Evolutionary conservation across 2,113 vertebrate genomes (phyloP).

Genomic region (Gopherus flavomarginatus): DNA sequence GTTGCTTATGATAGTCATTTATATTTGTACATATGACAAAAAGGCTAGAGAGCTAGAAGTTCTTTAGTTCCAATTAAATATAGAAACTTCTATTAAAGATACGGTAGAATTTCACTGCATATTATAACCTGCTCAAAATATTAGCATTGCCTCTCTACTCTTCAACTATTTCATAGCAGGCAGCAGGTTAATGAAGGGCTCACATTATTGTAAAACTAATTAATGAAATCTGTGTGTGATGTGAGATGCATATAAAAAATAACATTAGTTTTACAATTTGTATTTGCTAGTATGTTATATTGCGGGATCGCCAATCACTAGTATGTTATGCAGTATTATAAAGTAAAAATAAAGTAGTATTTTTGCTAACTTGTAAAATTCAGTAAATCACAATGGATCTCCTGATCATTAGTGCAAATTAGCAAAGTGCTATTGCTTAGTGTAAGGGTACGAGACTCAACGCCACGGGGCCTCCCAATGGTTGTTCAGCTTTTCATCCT

Average conservation of each 20-base stretch:
- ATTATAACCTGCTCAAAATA: not conserved
- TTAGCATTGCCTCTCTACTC: not conserved
- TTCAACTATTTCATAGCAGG: not conserved
- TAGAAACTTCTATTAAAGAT: not conserved
- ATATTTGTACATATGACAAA: not conserved
- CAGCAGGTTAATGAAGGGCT: not conserved
- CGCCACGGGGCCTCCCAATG: too few species aligned
- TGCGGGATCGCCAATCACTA: accelerated
- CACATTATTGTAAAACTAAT: not conserved
- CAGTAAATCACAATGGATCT: not conserved
- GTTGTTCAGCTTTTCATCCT: too few species aligned
- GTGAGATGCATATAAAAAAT: too few species aligned
- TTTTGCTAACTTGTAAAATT: not conserved
- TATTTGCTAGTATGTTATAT: too few species aligned
- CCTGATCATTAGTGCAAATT: not conserved
- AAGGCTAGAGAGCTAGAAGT: not conserved
- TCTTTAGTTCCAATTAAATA: not conserved
- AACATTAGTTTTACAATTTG: too few species aligned
- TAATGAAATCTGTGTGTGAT: too few species aligned
- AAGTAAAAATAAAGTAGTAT: not conserved
- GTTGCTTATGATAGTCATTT: conserved; percentile 20
- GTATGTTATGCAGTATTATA: not conserved
- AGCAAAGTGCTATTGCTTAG: not conserved
- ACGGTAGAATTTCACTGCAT: not conserved
- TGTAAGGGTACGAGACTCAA: too few species aligned